Evolutionary conservation across 30 jellyfish, hydroid and myxozoan species (phyloP).

Genomic region (Cassiopea xamachana): DNA sequence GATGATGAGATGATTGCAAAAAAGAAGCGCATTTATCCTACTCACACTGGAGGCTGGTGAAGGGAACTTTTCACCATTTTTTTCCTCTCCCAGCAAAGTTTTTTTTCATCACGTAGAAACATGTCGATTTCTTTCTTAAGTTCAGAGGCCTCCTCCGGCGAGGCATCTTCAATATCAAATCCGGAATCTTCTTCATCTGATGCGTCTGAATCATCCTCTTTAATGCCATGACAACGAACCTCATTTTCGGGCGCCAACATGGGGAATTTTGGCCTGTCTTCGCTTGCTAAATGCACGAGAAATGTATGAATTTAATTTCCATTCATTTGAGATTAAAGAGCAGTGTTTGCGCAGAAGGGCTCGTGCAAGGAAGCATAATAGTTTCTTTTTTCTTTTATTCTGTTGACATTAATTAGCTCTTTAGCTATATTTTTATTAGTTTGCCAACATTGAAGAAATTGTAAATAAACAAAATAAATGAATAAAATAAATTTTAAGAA

Average conservation of each 20-base stretch:
- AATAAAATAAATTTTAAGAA: no score
- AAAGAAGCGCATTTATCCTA: background rate
- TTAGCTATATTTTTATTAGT: no score
- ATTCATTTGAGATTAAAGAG: no score
- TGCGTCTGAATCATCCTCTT: conserved; percentile 25
- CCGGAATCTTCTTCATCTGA: conserved; percentile 41
- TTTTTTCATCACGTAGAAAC: conserved; percentile 14
- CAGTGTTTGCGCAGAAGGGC: no score
- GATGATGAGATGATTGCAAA: background rate
- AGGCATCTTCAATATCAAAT: conserved; percentile 59
- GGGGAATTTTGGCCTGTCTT: background rate
- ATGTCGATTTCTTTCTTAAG: conserved; percentile 38
- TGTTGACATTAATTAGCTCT: no score
- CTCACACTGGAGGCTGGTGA: conserved; percentile 64
- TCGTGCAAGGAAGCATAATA: no score
- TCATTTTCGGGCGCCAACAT: conserved; percentile 21
- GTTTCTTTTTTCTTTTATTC: no score
- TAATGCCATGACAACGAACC: background rate
- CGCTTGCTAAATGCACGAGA: background rate
- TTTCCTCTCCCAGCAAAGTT: conserved; percentile 41
- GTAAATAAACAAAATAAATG: no score
- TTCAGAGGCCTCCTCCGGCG: conserved; percentile 42
- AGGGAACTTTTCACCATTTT: conserved; percentile 32
- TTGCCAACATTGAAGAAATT: no score
- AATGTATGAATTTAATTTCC: no score